Conservation (phyloP, 1,140 invertebrate genomes). For the Drosophila nigrodunni region DNA sequence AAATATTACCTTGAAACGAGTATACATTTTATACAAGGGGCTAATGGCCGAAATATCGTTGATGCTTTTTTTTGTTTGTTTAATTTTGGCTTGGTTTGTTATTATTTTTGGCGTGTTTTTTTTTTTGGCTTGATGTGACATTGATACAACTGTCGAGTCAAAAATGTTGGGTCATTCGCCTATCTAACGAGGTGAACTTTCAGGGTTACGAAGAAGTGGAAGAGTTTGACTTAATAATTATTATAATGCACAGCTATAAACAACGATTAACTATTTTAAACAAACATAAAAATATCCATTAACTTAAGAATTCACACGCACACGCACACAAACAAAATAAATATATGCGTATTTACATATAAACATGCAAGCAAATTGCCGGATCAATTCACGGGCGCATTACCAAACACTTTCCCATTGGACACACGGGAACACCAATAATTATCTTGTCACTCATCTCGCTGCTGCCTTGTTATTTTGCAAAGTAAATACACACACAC, state of each 20-base stretch:
- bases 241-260: constrained; percentile 20
- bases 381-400: constrained; percentile 34
- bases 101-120: constrained; percentile 13
- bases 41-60: constrained; percentile 51
- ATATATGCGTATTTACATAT: neutral
- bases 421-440: constrained; percentile 38
- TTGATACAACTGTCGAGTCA: constrained; percentile 73
- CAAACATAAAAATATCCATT: neutral
- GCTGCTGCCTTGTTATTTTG: constrained; percentile 65
- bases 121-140: constrained; percentile 56
- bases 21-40: constrained; percentile 39
- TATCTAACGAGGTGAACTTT: constrained; percentile 3
- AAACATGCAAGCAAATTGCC: constrained; percentile 22
- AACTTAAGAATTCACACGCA: neutral
- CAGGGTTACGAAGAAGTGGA: constrained; percentile 11
- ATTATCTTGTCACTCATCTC: constrained; percentile 74
- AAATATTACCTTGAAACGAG: constrained; percentile 51
- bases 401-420: constrained; percentile 47
- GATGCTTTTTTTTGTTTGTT: constrained; percentile 13
- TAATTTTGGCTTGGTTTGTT: constrained; percentile 4
- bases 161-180: constrained; percentile 69
- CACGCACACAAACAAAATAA: neutral
- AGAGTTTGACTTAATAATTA: neutral
- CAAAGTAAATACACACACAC: constrained; percentile 54
- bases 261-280: constrained; percentile 5